Conservation (phyloP, 2,888 invertebrate species). For the Melieria crassipennis region DNA sequence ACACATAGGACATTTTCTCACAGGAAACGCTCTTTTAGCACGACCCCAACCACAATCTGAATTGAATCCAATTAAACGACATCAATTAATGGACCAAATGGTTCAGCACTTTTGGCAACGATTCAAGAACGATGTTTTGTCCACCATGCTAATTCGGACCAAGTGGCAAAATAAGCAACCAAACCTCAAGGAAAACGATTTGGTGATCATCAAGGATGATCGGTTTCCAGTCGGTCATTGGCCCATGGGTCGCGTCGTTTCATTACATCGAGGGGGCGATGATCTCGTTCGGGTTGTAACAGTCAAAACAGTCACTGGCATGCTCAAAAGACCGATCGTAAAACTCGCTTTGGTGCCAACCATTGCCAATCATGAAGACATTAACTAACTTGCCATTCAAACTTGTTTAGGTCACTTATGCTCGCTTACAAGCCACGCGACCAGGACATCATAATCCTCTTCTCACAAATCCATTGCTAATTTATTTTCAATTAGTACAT, state of each 20-base stretch:
- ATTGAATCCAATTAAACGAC: background rate
- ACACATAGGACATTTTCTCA: slow-evolving; percentile 30
- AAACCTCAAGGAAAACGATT: background rate
- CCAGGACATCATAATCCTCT: no score
- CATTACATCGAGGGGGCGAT: slow-evolving; percentile 11
- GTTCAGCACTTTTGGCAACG: background rate
- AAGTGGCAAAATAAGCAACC: no score
- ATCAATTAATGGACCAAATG: slow-evolving; percentile 2
- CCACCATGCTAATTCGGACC: no score
- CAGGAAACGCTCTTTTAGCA: slow-evolving; percentile 22
- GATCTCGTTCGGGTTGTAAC: slow-evolving; percentile 13
- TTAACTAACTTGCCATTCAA: background rate
- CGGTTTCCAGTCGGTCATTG: slow-evolving; percentile 2
- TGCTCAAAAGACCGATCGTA: slow-evolving; percentile 1
- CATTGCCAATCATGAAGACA: background rate
- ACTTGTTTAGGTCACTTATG: slow-evolving; percentile 4
- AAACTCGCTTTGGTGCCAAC: slow-evolving; percentile 12
- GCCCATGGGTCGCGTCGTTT: slow-evolving; percentile 3
- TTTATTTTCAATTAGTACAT: no score
- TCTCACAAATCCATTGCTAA: no score
- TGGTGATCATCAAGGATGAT: background rate
- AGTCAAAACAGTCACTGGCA: background rate
- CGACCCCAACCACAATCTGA: slow-evolving; percentile 4
- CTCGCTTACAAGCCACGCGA: background rate
- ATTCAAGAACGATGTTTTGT: background rate